phyloP scores from a whole-genome alignment of 2,888 invertebrate species.

The Drosophila subsilvestris region DNA sequence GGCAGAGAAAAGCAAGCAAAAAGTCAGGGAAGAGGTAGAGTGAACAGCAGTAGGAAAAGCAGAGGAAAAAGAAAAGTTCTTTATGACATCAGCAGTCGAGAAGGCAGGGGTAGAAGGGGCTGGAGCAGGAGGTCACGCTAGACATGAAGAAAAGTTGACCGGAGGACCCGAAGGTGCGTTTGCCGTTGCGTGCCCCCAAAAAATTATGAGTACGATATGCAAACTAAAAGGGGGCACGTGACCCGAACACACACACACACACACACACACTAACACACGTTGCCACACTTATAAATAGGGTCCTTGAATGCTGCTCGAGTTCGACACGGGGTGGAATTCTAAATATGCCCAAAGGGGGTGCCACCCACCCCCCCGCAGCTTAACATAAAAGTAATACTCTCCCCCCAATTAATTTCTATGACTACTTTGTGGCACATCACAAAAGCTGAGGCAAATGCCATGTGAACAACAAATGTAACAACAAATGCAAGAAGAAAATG shows the following conservation, averaged over 20 bases:
- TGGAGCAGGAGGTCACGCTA: neutral
- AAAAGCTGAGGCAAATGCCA: neutral
- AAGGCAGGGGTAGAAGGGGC: too few relatives aligned
- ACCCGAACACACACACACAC: conserved; percentile 20
- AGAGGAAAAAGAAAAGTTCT: conserved; percentile 19
- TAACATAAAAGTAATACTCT: too few relatives aligned
- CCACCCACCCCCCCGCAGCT: too few relatives aligned
- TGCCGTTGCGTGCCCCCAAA: neutral
- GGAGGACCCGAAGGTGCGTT: conserved; percentile 18
- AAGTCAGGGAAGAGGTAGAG: neutral
- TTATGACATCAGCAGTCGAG: conserved; percentile 29
- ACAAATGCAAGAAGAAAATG: too few relatives aligned
- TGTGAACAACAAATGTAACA: too few relatives aligned
- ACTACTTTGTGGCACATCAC: neutral
- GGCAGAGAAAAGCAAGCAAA: conserved; percentile 8
- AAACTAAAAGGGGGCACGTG: conserved; percentile 46
- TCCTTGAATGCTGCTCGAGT: conserved; percentile 18
- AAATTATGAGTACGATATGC: conserved; percentile 26
- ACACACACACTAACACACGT: conserved; percentile 5
- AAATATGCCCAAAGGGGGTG: conserved; percentile 13
- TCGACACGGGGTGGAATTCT: conserved; percentile 25
- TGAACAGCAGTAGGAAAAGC: too few relatives aligned
- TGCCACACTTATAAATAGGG: conserved; percentile 1
- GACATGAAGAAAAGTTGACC: conserved; percentile 33
- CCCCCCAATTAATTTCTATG: neutral